Base-by-base conservation (phyloP, 2,113 vertebrate genomes). In the Pseudopipra pipra region DNA sequence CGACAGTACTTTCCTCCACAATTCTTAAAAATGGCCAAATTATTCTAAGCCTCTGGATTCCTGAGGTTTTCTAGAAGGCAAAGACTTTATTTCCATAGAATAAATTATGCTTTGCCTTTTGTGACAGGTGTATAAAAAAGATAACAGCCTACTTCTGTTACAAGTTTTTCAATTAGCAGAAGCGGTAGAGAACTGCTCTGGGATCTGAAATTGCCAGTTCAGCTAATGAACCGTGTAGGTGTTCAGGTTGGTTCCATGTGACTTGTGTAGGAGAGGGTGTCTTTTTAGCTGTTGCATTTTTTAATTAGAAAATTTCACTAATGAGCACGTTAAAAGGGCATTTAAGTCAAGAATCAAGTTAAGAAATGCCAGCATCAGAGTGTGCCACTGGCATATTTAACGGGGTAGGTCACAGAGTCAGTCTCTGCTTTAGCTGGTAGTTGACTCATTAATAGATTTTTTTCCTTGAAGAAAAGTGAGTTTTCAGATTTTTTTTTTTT, bases 261-360 rank as follows among this genome's bases (percentile, higher is more conserved):
- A 93, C 90, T 94, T 83, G 54, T 70, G 79, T 76, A 90, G 71
- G 67, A 92, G 55, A 85, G 78, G 63, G 54, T 0, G 2, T 73
- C 94, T 93, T 88, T 90, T 88, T 85, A 82, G 68, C 67, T 41
- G 7, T 13, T 93, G 63, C 82, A 71, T 84, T 91, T 96, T 95
- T 92, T 95, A 95, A 97, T 93, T 96, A 92, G 84, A 91, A 95
- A 79, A 79, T 93, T 91, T 92, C 86, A 68, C 80, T 95, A 95
- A 96, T 95, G 91, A 95, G 91, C 52, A 73, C 0, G 23, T 96
- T 94, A 93, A 94, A 96, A 94, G 91, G 93, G 85, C 81, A 87
- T 95, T 93, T 89, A 89, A 95, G 85, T 95, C 93, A 95, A 94
- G 89, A 91, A 95, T 78, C 73, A 75, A 91, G 95, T 79, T 87